Conservation (phyloP, 1,140 invertebrate genomes). For the Nixonia krombeini region DNA sequence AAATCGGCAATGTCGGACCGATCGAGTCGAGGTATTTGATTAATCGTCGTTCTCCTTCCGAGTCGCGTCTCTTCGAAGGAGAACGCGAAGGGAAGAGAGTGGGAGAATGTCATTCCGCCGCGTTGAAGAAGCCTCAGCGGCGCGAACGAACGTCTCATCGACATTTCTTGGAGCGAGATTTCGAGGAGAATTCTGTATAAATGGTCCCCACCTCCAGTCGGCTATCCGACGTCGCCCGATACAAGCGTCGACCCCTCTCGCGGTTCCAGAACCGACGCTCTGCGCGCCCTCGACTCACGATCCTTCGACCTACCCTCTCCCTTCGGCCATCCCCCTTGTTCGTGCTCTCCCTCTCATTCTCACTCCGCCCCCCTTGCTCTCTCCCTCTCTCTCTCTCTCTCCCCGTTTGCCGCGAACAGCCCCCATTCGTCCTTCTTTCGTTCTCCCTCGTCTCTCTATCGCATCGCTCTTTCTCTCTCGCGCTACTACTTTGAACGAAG, state of each 20-base stretch:
- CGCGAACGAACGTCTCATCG: constrained; percentile 40
- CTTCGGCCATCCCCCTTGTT: constrained; percentile 36
- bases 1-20: too few species aligned
- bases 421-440: constrained; percentile 41
- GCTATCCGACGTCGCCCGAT: constrained; percentile 52
- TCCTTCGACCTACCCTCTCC: constrained; percentile 56
- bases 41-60: constrained; percentile 22
- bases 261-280: constrained; percentile 55
- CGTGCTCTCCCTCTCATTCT: constrained; percentile 19
- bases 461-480: constrained; percentile 55
- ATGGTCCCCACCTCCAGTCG: constrained; percentile 43
- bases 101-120: constrained; percentile 28
- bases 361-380: constrained; percentile 47
- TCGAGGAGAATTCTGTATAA: constrained; percentile 50
- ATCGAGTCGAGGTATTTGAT: too few species aligned
- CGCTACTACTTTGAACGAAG: constrained; percentile 54
- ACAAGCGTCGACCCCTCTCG: constrained; percentile 52
- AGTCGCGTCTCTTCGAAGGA: too few species aligned
- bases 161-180: constrained; percentile 47
- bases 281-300: constrained; percentile 59
- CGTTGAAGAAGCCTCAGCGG: constrained; percentile 35
- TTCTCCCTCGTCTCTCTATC: constrained; percentile 47
- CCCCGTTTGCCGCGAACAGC: constrained; percentile 2
- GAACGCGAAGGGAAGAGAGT: too few species aligned
- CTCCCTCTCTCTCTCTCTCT: constrained; percentile 25